Base-by-base conservation (phyloP, 2,888 invertebrate species). In the Barypeithes pellucidus region DNA sequence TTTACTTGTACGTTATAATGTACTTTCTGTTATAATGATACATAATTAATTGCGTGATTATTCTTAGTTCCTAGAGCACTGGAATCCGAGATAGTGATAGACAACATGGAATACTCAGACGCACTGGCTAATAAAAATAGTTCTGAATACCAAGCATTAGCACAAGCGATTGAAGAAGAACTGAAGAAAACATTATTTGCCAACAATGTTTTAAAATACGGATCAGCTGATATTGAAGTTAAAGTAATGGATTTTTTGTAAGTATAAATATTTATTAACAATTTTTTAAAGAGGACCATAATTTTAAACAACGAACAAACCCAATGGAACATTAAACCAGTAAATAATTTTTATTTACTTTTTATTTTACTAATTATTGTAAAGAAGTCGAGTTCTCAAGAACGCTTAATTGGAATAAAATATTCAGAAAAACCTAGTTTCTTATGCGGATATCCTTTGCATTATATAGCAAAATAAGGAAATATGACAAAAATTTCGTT, bases 51-150 rank as follows among this genome's bases (percentile, higher is more conserved):
- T 29, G 9, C 1, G 7, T 29, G 5, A n/a, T 39, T 41, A 63
- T 57, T 67, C 69, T 68, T 63, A 90, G 93, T 94, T 76, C 92
- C 93, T 62, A 87, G 90, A 81, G 91, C 91, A 2, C 81, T 94
- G 50, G 92, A 94, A 84, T 93, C 93, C 2, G 88, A 90, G 79
- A 82, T 94, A 67, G 89, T 86, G 71, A 88, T 94, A 39, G 91
- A 92, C 78, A 91, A 93, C 81, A 87, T 91, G 78, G 88, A 90
- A 50, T 93, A 89, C 84, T 87, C 87, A 9, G 86, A 89, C 1
- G 90, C 88, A 20, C 86, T 93, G 50, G 84, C 86, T 39, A 88
- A 93, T 80, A 87, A 87, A 16, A 90, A 90, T 43, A 92, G 92
- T 66, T 84, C 88, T 14, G 89, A 90, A 78, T 93, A 90, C 84